Conservation (phyloP, 1,140 invertebrate species). For the Lordiphosa stackelbergi region DNA sequence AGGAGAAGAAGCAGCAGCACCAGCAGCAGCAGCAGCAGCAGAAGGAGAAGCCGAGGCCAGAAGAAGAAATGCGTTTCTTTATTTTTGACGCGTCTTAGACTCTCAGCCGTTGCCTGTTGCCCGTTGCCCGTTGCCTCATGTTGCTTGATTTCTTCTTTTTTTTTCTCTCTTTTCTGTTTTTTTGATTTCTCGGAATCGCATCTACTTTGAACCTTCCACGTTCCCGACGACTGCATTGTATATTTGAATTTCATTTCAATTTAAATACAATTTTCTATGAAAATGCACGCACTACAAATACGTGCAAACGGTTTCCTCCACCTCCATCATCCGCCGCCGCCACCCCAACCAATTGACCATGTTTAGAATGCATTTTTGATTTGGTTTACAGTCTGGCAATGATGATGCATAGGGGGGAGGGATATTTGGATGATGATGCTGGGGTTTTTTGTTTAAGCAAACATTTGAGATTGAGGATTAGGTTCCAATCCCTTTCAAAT, state of each 20-base stretch:
- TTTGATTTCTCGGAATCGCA: conserved; percentile 71
- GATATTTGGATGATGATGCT: too few species aligned
- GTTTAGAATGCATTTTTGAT: conserved; percentile 39
- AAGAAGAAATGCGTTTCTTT: conserved; percentile 65
- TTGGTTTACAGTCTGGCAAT: conserved; percentile 10
- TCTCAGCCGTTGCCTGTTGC: conserved; percentile 26
- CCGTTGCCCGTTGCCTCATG: conserved; percentile 9
- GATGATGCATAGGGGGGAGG: neutral
- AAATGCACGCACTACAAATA: conserved; percentile 69
- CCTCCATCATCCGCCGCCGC: neutral
- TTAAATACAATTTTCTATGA: conserved; percentile 76
- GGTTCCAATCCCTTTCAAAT: too few species aligned
- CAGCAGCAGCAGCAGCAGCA: conserved; percentile 6
- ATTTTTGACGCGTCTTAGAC: conserved; percentile 74
- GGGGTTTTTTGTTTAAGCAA: too few species aligned
- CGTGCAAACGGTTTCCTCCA: conserved; percentile 31
- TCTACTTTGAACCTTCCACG: conserved; percentile 70
- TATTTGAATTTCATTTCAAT: conserved; percentile 75
- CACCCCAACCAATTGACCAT: conserved; percentile 29
- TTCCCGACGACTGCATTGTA: conserved; percentile 59
- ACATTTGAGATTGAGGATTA: too few species aligned
- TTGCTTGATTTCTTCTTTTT: conserved; percentile 15
- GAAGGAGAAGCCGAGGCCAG: conserved; percentile 27
- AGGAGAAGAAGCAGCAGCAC: conserved; percentile 26
- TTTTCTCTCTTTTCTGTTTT: conserved; percentile 33